These are phyloP conservation scores for Chesias legatella DNA, from an alignment of 2,888 invertebrate genomes.

Conservation along the genomic window DNA sequence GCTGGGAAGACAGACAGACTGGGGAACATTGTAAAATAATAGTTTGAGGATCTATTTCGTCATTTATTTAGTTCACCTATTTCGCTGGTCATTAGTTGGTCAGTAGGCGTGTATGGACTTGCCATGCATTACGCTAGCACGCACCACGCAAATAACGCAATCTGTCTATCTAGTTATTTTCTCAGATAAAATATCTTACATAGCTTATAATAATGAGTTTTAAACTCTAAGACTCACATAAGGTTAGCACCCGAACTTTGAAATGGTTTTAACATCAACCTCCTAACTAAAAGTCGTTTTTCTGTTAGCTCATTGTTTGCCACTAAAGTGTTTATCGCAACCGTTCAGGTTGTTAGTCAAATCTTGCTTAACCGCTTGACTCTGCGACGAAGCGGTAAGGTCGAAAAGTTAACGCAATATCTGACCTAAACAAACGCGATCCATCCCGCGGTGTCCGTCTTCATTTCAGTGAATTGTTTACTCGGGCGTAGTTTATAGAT, in stretches of 20 bases:
- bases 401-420: too few species aligned
- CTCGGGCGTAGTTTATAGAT: constrained; percentile 30
- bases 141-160: constrained; percentile 53
- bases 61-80: constrained; percentile 32
- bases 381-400: too few species aligned
- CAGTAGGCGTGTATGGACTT: constrained; percentile 58
- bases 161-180: constrained; percentile 3
- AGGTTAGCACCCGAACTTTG: constrained; percentile 19
- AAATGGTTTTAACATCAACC: constrained; percentile 6
- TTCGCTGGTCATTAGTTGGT: constrained; percentile 60
- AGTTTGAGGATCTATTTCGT: constrained; percentile 1
- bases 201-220: too few species aligned
- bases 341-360: too few species aligned
- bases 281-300: constrained; percentile 1
- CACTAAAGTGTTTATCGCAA: too few species aligned
- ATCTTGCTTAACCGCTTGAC: too few species aligned
- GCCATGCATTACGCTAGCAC: constrained; percentile 54
- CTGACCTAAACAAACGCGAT: too few species aligned
- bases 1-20: too few species aligned
- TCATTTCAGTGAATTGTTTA: constrained; percentile 29
- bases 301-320: too few species aligned
- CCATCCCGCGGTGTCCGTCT: neutral
- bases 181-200: too few species aligned
- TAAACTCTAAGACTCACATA: too few species aligned
- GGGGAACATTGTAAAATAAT: neutral